Base-by-base conservation (phyloP, 2,113 vertebrate species). In the Zingel zingel region DNA sequence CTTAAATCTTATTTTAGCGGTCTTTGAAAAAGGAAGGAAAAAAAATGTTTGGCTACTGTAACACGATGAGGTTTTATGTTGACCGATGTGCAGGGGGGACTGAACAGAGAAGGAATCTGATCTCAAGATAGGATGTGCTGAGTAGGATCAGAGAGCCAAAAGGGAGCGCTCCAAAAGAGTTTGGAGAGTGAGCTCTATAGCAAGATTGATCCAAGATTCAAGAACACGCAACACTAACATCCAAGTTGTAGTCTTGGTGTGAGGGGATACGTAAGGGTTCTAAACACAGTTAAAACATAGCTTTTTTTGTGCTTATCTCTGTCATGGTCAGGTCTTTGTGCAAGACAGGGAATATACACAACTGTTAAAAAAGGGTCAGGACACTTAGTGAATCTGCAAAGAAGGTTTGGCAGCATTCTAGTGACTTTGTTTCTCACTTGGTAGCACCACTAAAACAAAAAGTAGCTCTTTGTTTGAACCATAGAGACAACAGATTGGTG, bases 11-110 rank as follows among this genome's bases (percentile, higher is more conserved):
- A 27, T 63, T 81, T 66, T 25, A 7, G 19, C 5, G 6, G 21
- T 45, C 33, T 71, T 71, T 43, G 53, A 57, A 74, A 84, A 74
- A 39, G 9, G 45, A 43, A 6, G 75, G 45, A 82, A 81, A 74
- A 82, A 77, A 65, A 88, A 88, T 80, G 74, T 90, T 90, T 87
- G 73, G 67, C 53, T 84, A 25, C 50, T 85, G 82, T 69, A 86
- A 86, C 23, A 53, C 14, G 80, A 90, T 80, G 67, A 73, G 74
- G 74, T 62, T 82, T 71, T 1, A n/a, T 86, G 86, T 81, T 85
- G 64, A 90, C 67, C 12, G 4, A 9, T 75, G 66, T 63, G 14
- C 59, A 69, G 61, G 25, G 68, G 86, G 68, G 61, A 58, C 19
- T 68, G 58, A 84, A 59, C 11, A 2, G 25, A 69, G 67, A 72